Evolutionary conservation across 1,140 invertebrate species (phyloP).

Genomic region (Heliconius hewitsoni): DNA sequence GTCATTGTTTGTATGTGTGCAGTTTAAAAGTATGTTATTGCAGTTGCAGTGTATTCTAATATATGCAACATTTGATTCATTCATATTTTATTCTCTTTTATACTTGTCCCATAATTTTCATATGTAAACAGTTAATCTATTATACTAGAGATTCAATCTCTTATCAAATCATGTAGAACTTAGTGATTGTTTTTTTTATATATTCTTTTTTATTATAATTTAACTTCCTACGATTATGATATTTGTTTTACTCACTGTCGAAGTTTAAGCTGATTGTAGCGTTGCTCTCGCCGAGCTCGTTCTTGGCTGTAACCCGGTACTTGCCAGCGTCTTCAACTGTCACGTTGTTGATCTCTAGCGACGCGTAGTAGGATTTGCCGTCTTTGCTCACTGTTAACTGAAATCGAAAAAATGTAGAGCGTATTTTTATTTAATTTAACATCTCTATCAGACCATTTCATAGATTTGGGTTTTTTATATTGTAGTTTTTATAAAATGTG

Average conservation of each 20-base stretch:
- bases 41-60: no score
- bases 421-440: background rate
- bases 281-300: constrained; percentile 97
- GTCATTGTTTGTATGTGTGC: constrained; percentile 9
- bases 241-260: constrained; percentile 91
- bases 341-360: constrained; percentile 95
- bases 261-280: constrained; percentile 98
- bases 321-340: constrained; percentile 98
- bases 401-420: constrained; percentile 43
- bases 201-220: background rate
- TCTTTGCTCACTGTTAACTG: constrained; percentile 94
- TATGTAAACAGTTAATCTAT: background rate
- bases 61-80: background rate
- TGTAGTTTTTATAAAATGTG: background rate
- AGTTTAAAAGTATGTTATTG: background rate
- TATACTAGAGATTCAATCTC: background rate
- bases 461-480: no score
- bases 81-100: background rate
- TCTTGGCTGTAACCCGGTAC: constrained; percentile 97
- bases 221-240: background rate
- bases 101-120: background rate
- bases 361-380: constrained; percentile 95
- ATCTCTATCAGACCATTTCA: no score
- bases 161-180: background rate
- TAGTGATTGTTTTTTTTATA: background rate